A percentile compares a stretch with the other conserved stretches of the same genome.
Conservation (phyloP, 2,888 invertebrate genomes). For the Drosophila eohydei region DNA sequence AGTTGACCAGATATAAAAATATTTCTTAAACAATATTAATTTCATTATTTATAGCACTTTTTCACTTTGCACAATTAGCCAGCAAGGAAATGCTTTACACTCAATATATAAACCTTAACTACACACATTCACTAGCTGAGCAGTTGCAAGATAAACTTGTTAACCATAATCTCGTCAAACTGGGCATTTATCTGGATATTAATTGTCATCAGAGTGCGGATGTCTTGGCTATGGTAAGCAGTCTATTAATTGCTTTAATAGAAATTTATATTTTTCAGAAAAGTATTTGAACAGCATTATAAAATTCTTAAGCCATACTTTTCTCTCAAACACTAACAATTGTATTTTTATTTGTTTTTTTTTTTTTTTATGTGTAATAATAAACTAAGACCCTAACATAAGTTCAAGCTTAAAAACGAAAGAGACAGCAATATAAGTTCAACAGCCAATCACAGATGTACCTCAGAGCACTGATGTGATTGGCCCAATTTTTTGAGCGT, state of each 20-base stretch:
- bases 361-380: too few species aligned
- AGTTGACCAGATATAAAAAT: not conserved
- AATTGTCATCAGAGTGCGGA: slow-evolving; percentile 65
- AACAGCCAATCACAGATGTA: not conserved
- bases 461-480: too few species aligned
- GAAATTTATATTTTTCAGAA: not conserved
- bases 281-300: not conserved
- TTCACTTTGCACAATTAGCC: slow-evolving; percentile 40
- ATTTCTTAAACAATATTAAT: not conserved
- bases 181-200: slow-evolving; percentile 77
- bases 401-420: not conserved
- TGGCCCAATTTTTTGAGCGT: too few species aligned
- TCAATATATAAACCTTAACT: slow-evolving; percentile 52
- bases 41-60: slow-evolving; percentile 53
- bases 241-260: not conserved
- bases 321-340: too few species aligned
- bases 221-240: slow-evolving; percentile 59
- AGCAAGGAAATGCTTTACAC: slow-evolving; percentile 29
- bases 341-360: too few species aligned
- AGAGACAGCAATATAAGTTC: not conserved
- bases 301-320: too few species aligned
- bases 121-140: not conserved
- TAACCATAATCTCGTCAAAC: slow-evolving; percentile 39
- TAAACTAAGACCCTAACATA: not conserved
- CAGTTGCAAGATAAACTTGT: slow-evolving; percentile 46